Base-by-base conservation (phyloP, 2,797 vertebrate genomes). In the Chiloscyllium punctatum region DNA sequence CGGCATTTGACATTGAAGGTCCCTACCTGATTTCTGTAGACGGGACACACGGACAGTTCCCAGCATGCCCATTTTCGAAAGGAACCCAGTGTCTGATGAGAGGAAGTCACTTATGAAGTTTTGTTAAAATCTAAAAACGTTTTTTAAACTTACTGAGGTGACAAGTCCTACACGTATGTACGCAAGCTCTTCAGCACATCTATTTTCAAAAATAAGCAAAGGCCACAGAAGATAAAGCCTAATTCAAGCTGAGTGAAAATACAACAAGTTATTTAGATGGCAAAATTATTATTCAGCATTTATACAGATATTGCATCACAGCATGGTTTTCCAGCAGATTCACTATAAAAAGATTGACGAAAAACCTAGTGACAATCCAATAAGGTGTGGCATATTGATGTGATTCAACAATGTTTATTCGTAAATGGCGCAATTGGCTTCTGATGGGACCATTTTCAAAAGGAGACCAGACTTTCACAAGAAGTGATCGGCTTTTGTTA, bases 101-200 rank as follows among this genome's bases (percentile, higher is more conserved):
- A 95, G 94, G 94, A 95, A 95, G 94, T 95, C 94, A 95, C 94
- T 95, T 95, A 77, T 95, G 94, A 95, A 95, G 94, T 95, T 95
- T 95, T 23, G 71, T 95, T 94, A 95, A 95, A 95, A 77, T 95
- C 94, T 95, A 95, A 95, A 51, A 95, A 51, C 94, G 66, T 72
- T 77, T 94, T 69, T 48, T 48, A 95, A 77, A 95, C 94, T 95
- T 95, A 95, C 71, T 95, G 94, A 95, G 94, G 94, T 95, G 94
- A 94, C 48, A 95, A 74, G 27, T 77, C 90, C 90, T 92, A 69
- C n/a, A 92, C 90, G n/a, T 69, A 69, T 92, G 90, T 42, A 92
- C 57, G 90, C 66, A 74, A 94, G 71, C 71, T 77, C 94, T 95
- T 72, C 71, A 72, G 94, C 15, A 95, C 71, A 95, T 77, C 71